Evolutionary conservation across 2,113 vertebrate species (phyloP).

Genomic region (Zosterops borbonicus): DNA sequence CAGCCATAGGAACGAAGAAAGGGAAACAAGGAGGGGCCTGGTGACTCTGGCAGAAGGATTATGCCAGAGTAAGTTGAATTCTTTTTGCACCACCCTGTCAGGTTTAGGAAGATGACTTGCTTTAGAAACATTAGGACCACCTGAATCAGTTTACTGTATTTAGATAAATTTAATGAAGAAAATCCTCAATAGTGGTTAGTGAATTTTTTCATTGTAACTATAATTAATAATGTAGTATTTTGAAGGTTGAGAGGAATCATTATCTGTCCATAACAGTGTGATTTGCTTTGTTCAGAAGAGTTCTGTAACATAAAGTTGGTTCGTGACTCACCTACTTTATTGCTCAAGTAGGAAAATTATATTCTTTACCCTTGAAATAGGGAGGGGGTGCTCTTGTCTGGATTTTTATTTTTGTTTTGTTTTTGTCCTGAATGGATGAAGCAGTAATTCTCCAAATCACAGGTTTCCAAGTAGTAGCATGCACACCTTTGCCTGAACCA

Average conservation of each 20-base stretch:
- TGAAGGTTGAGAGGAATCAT: not conserved
- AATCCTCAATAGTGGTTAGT: not conserved
- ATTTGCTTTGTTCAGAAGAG: not conserved
- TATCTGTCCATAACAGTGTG: not conserved
- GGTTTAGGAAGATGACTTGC: not conserved
- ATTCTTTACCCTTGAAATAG: not conserved
- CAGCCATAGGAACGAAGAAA: not conserved
- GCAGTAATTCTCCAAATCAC: constrained; percentile 4
- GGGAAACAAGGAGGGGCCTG: not conserved
- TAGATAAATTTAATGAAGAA: not conserved
- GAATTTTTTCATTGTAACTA: not conserved
- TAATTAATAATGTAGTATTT: not conserved
- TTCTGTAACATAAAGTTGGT: not conserved
- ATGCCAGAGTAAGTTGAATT: not conserved
- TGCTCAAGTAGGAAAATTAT: not conserved
- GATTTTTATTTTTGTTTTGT: not conserved
- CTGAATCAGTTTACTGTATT: not conserved
- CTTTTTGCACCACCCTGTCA: not conserved
- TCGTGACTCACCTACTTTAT: not conserved
- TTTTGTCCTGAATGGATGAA: not conserved
- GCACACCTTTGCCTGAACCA: constrained; percentile 65
- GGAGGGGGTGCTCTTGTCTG: not conserved
- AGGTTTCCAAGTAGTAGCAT: constrained; percentile 69
- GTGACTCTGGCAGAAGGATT: fast-evolving
- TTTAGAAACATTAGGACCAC: not conserved